phyloP scores from a whole-genome alignment of 2,888 invertebrate species.

The Dryomyza anilis region DNA sequence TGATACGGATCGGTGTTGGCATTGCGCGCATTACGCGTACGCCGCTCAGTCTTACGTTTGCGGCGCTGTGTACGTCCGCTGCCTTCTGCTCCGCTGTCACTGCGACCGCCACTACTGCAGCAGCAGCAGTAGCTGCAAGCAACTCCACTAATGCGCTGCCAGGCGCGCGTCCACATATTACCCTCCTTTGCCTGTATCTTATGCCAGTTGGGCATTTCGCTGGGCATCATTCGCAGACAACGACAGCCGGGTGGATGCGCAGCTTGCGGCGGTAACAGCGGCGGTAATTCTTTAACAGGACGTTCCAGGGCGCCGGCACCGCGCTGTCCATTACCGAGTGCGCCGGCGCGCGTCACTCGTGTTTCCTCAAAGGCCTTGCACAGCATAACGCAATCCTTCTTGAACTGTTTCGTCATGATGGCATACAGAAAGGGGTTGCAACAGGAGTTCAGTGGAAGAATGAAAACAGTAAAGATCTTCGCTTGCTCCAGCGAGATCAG shows the following conservation, averaged over 20 bases:
- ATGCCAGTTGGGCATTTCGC: conserved; percentile 58
- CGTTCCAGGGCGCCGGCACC: conserved; percentile 81
- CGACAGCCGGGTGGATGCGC: conserved; percentile 62
- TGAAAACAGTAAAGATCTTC: conserved; percentile 94
- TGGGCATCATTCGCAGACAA: conserved; percentile 62
- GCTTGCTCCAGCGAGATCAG: conserved; percentile 93
- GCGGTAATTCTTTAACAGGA: conserved; percentile 74
- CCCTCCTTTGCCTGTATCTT: conserved; percentile 48
- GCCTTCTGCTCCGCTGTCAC: not conserved
- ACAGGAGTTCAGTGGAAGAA: conserved; percentile 93
- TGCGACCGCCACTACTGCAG: not conserved
- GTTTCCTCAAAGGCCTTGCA: conserved; percentile 97
- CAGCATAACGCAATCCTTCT: conserved; percentile 94
- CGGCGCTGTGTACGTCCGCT: conserved; percentile 18
- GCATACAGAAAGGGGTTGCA: conserved; percentile 98
- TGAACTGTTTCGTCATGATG: conserved; percentile 96
- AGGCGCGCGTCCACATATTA: conserved; percentile 55
- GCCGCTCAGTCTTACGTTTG: conserved; percentile 46
- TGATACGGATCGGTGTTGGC: conserved; percentile 71
- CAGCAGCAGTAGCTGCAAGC: conserved; percentile 44
- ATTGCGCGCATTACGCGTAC: conserved; percentile 54
- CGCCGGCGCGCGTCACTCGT: conserved; percentile 65
- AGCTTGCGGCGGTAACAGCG: conserved; percentile 56
- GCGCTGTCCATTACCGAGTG: conserved; percentile 35
- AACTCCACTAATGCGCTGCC: conserved; percentile 58